Conservation (phyloP, 2,797 vertebrate genomes). For the Sebastes trivittatus region DNA sequence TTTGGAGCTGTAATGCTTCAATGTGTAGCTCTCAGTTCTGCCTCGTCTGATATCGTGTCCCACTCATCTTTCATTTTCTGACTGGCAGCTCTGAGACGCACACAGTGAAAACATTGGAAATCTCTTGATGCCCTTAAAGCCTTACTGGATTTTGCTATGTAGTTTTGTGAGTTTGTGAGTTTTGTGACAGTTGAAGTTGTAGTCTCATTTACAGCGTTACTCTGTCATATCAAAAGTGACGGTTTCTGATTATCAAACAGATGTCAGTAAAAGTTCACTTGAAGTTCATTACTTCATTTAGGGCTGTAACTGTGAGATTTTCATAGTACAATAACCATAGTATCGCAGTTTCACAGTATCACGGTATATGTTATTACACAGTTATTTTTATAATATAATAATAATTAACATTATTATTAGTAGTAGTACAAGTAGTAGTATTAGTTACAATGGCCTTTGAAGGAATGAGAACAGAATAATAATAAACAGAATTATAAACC, state of each 20-base stretch:
- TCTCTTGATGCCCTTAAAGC: constrained; percentile 29
- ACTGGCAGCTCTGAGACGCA: constrained; percentile 42
- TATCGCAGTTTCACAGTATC: too few relatives aligned
- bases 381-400: too few relatives aligned
- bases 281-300: neutral
- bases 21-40: constrained; percentile 13
- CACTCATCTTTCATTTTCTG: constrained; percentile 55
- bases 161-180: constrained; percentile 22
- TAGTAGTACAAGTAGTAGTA: too few relatives aligned
- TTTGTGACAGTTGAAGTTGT: constrained; percentile 24
- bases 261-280: neutral
- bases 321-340: too few relatives aligned
- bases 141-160: neutral
- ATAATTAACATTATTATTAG: too few relatives aligned
- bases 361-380: fast-evolving
- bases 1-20: constrained; percentile 30
- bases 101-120: constrained; percentile 19
- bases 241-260: neutral
- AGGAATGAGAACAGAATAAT: too few relatives aligned
- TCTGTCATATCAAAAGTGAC: neutral
- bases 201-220: neutral
- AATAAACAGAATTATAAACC: too few relatives aligned
- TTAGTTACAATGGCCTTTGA: fast-evolving
- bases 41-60: constrained; percentile 25
- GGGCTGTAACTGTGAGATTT: too few relatives aligned